Conservation (phyloP, 2,888 invertebrate genomes). For the Nomada fabriciana region DNA sequence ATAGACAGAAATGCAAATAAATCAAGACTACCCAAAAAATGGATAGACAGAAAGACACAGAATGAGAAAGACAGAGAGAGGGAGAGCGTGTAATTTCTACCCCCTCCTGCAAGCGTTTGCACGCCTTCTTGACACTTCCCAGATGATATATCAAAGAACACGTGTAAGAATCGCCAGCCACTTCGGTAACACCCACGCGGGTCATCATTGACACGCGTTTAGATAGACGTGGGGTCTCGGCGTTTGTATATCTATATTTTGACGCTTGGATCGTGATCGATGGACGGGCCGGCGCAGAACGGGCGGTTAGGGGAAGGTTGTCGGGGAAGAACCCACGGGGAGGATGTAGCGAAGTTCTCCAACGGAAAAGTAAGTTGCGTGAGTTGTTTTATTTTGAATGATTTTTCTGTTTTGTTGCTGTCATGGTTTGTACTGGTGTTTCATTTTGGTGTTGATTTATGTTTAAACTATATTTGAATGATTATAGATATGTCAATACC, state of each 20-base stretch:
- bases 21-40: no score
- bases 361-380: slow-evolving; percentile 10
- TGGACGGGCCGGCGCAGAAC: background rate
- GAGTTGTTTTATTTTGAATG: background rate
- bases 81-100: slow-evolving; percentile 41
- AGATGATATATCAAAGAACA: slow-evolving; percentile 53
- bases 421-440: no score
- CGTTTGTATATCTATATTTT: background rate
- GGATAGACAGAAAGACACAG: background rate
- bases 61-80: slow-evolving; percentile 2
- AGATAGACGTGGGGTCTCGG: background rate
- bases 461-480: no score
- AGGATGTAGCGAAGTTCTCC: background rate
- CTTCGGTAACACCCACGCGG: slow-evolving; percentile 17
- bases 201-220: slow-evolving; percentile 22
- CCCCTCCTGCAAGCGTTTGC: slow-evolving; percentile 30
- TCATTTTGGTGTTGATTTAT: no score
- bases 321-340: background rate
- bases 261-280: background rate
- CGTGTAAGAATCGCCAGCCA: slow-evolving; percentile 22
- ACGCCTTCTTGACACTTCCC: slow-evolving; percentile 26
- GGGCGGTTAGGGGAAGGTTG: background rate
- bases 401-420: background rate
- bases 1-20: no score
- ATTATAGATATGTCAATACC: no score